These are phyloP conservation scores for Aelia acuminata DNA, from an alignment of 2,888 invertebrate genomes.

Conservation along the genomic window DNA sequence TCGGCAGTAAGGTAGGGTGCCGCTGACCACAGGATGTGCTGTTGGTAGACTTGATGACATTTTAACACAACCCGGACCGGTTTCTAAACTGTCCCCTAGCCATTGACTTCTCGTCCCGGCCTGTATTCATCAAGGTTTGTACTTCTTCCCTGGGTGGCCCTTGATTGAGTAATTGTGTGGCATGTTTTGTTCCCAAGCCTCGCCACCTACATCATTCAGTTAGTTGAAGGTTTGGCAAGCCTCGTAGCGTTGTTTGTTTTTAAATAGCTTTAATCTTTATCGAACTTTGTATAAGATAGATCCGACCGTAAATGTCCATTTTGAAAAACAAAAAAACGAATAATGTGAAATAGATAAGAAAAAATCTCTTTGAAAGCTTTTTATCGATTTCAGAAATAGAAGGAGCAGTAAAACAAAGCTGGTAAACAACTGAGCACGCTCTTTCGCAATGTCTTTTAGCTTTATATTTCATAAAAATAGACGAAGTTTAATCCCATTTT, in stretches of 20 bases:
- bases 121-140: neutral
- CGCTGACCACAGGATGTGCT: neutral
- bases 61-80: conserved; percentile 9
- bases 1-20: neutral
- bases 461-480: neutral
- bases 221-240: neutral
- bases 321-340: neutral
- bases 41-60: neutral
- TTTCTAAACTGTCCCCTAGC: conserved; percentile 28
- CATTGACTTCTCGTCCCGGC: neutral
- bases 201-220: neutral
- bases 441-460: neutral
- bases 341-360: neutral
- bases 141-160: neutral
- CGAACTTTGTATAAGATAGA: neutral
- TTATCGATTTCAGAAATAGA: neutral
- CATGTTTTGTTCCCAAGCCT: neutral
- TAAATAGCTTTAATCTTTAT: neutral
- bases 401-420: neutral
- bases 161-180: neutral
- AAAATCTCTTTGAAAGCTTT: neutral
- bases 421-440: neutral
- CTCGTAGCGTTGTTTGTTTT: no score
- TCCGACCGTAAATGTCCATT: neutral
- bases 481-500: neutral